phyloP scores from a whole-genome alignment of 2,113 vertebrate species.

The Gymnarchus niloticus region DNA sequence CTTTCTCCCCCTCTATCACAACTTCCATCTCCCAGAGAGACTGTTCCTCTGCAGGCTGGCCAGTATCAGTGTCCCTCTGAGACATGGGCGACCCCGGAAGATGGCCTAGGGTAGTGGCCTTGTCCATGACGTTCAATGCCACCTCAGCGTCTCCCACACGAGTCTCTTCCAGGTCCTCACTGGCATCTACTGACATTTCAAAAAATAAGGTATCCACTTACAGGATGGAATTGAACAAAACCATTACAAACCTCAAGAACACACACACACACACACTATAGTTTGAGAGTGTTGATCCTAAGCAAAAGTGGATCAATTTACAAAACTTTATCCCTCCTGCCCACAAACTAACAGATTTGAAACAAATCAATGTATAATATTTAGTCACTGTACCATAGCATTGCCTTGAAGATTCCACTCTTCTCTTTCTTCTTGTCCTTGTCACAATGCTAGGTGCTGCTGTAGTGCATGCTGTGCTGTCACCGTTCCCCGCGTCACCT shows the following conservation, averaged over 20 bases:
- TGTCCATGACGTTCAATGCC: conserved; percentile 21
- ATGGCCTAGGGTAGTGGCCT: conserved; percentile 27
- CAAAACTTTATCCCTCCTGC: neutral
- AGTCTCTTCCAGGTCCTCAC: conserved; percentile 36
- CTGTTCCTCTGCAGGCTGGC: conserved; percentile 24
- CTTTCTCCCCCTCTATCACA: conserved; percentile 43
- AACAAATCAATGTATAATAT: neutral
- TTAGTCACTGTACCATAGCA: conserved; percentile 40
- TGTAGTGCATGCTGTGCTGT: neutral
- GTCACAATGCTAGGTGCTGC: conserved; percentile 16
- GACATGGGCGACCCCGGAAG: conserved; percentile 34
- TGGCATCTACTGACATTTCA: conserved; percentile 28
- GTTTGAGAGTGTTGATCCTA: neutral
- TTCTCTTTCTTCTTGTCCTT: conserved; percentile 39
- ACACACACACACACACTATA: neutral
- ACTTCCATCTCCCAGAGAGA: conserved; percentile 57
- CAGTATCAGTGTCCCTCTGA: conserved; percentile 25
- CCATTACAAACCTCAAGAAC: too few relatives aligned
- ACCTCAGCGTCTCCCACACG: conserved; percentile 25
- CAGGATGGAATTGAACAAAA: neutral
- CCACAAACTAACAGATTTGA: neutral
- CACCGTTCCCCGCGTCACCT: conserved; percentile 34
- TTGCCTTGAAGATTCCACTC: conserved; percentile 26
- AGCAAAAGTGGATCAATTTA: neutral
- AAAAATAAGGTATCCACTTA: neutral